Conservation (phyloP, 1,140 invertebrate genomes). For the Drosophila pandora region DNA sequence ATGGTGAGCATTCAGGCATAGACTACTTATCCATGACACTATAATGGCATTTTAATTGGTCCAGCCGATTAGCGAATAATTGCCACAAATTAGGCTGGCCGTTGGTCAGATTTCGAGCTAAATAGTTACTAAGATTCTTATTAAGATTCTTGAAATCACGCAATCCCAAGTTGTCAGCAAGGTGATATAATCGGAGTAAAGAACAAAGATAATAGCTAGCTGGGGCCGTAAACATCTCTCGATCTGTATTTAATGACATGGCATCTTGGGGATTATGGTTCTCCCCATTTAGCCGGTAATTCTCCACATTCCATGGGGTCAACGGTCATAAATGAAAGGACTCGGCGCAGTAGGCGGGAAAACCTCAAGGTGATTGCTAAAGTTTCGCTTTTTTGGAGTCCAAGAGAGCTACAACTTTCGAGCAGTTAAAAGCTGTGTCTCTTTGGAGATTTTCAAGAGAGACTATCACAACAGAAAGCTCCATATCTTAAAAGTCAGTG, state of each 20-base stretch:
- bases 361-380: conserved; percentile 34
- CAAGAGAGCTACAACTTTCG: conserved; percentile 12
- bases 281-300: conserved; percentile 9
- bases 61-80: conserved; percentile 56
- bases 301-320: conserved; percentile 2
- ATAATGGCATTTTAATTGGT: conserved; percentile 69
- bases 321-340: conserved; percentile 32
- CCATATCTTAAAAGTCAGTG: too few relatives aligned
- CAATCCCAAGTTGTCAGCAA: conserved; percentile 28
- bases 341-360: conserved; percentile 31
- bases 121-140: conserved; percentile 1
- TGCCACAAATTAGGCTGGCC: conserved; percentile 16
- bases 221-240: conserved; percentile 19
- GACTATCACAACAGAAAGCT: conserved; percentile 7
- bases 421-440: conserved; percentile 24
- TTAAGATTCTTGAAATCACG: conserved; percentile 11
- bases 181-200: conserved; percentile 43
- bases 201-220: conserved; percentile 23
- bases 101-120: conserved; percentile 35
- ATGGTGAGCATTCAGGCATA: conserved; percentile 45
- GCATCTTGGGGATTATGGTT: conserved; percentile 18
- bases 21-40: conserved; percentile 31
- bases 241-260: conserved; percentile 30
- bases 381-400: background rate
- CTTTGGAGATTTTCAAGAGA: conserved; percentile 21